These are phyloP conservation scores for Stomorhina lunata DNA, from an alignment of 2,888 invertebrate genomes.

Conservation along the genomic window DNA sequence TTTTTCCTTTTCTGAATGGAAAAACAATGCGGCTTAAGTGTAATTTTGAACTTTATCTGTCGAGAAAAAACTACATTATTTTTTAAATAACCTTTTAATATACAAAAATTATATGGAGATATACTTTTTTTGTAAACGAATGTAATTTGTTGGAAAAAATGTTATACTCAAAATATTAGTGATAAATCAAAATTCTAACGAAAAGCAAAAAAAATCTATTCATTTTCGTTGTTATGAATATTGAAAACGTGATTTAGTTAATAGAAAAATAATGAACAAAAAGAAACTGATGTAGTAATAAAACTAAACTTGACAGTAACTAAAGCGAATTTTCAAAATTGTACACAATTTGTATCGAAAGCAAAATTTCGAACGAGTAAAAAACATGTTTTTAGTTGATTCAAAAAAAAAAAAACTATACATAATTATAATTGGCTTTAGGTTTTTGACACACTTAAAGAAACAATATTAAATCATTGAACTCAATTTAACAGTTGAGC, in stretches of 20 bases:
- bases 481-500: neutral
- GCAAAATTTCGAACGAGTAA: no score
- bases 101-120: no score
- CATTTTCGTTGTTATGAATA: neutral
- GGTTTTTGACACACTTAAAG: conserved; percentile 51
- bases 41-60: no score
- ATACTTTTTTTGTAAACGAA: no score
- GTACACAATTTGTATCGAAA: neutral
- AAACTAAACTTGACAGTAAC: neutral
- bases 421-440: conserved; percentile 38
- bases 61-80: no score
- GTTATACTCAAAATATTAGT: no score
- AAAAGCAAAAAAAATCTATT: neutral
- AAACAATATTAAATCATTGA: conserved; percentile 38
- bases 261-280: neutral
- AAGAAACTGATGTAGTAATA: neutral
- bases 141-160: no score
- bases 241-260: conserved; percentile 19
- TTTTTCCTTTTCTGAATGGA: neutral
- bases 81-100: no score
- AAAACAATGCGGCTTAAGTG: no score
- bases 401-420: conserved; percentile 3
- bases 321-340: neutral
- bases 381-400: conserved; percentile 23
- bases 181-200: neutral